These are phyloP conservation scores for Drosophila hydei DNA, from an alignment of 1,140 invertebrate species.

Conservation along the genomic window DNA sequence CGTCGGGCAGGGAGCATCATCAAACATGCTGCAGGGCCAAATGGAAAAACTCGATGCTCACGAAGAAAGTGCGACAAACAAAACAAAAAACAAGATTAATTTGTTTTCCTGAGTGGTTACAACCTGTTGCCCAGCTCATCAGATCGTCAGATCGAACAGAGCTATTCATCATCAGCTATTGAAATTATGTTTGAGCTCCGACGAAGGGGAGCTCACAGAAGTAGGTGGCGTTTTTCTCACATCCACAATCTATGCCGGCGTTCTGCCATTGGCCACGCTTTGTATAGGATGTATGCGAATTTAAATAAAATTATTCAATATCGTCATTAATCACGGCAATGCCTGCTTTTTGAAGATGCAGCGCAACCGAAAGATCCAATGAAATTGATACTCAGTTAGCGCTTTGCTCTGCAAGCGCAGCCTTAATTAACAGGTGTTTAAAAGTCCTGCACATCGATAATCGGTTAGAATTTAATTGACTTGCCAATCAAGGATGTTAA, in stretches of 20 bases:
- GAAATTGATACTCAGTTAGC: conserved; percentile 37
- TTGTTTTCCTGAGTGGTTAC: conserved; percentile 62
- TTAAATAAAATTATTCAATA: conserved; percentile 81
- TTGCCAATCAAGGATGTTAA: neutral
- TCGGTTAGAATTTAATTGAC: neutral
- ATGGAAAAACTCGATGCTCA: conserved; percentile 19
- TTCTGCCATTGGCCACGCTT: conserved; percentile 71
- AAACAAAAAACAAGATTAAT: conserved; percentile 71
- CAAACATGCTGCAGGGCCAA: conserved; percentile 43
- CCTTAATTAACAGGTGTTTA: neutral
- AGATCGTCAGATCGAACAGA: conserved; percentile 49
- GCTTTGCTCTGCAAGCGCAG: neutral
- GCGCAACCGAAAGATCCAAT: conserved; percentile 40
- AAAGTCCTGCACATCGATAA: conserved; percentile 14
- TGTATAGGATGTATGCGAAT: conserved; percentile 79
- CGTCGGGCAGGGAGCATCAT: conserved; percentile 42
- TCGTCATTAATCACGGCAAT: conserved; percentile 67
- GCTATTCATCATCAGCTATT: conserved; percentile 65
- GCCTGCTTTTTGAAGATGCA: conserved; percentile 48
- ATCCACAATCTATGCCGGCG: conserved; percentile 62
- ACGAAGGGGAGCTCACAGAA: conserved; percentile 32
- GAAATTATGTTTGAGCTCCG: conserved; percentile 26
- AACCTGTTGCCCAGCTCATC: conserved; percentile 69
- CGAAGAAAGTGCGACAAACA: conserved; percentile 64
- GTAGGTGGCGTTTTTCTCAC: conserved; percentile 78